Conservation (phyloP, 2,797 vertebrate genomes). For the Carduelis carduelis region DNA sequence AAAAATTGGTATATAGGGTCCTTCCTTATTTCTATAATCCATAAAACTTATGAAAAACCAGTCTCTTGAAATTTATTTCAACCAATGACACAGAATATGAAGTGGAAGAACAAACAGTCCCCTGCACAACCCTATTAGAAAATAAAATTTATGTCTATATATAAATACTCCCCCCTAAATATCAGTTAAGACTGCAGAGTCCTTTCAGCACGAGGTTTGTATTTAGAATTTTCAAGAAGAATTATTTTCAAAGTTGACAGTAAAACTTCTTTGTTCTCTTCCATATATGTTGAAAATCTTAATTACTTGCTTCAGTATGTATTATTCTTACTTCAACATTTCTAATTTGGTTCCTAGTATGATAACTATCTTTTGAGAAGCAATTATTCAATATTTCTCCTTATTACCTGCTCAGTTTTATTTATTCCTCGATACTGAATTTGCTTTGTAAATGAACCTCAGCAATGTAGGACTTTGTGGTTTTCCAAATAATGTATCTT, state of each 20-base stretch:
- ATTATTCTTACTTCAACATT: not conserved
- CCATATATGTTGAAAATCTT: not conserved
- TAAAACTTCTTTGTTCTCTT: not conserved
- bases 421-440: not conserved
- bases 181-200: not conserved
- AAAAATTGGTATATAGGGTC: not conserved
- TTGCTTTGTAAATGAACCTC: not conserved
- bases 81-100: not conserved
- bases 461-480: not conserved
- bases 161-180: not conserved
- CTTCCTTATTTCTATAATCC: not conserved
- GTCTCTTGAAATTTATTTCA: not conserved
- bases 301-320: not conserved
- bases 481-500: not conserved
- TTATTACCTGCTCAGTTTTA: not conserved
- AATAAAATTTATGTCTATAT: not conserved
- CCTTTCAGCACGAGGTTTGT: not conserved
- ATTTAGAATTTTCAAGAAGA: not conserved
- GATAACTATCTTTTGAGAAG: not conserved
- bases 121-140: not conserved
- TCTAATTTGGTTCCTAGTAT: not conserved
- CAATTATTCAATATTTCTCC: not conserved
- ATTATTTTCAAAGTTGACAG: not conserved
- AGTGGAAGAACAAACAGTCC: not conserved
- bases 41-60: not conserved